Percentiles rank a stretch among this genome's conserved stretches.
phyloP scores from a whole-genome alignment of 2,888 invertebrate species.

The Elaeidobius kamerunicus region DNA sequence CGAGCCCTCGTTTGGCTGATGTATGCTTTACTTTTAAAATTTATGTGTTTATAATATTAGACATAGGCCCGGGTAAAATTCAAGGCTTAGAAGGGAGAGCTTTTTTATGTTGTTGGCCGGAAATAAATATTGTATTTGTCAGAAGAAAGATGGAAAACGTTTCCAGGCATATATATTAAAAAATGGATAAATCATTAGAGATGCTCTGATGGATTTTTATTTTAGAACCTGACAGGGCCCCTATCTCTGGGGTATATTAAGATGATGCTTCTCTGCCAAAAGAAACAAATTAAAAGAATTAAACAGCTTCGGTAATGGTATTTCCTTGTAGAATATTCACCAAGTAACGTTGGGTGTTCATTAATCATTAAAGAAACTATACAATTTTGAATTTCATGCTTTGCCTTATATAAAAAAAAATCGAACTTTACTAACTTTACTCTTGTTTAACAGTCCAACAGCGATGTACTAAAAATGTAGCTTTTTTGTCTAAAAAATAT shows the following conservation, averaged over 20 bases:
- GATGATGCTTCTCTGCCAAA: too few relatives aligned
- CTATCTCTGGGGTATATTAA: slow-evolving; percentile 1
- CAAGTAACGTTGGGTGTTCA: too few relatives aligned
- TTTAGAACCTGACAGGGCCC: slow-evolving; percentile 6
- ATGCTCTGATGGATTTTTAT: slow-evolving; percentile 6
- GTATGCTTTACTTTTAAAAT: slow-evolving; percentile 46
- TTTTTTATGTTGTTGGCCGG: slow-evolving; percentile 36
- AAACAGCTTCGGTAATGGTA: too few relatives aligned
- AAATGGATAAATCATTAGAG: slow-evolving; percentile 47
- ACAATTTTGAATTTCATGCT: too few relatives aligned
- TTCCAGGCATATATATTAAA: slow-evolving; percentile 47
- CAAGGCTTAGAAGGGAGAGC: slow-evolving; percentile 34
- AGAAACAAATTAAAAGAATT: too few relatives aligned
- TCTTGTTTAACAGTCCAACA: too few relatives aligned
- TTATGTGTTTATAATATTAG: slow-evolving; percentile 46
- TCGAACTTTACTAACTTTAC: too few relatives aligned
- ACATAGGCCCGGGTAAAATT: slow-evolving; percentile 38
- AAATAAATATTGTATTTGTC: slow-evolving; percentile 40
- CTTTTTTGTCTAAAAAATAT: too few relatives aligned
- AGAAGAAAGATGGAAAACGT: slow-evolving; percentile 39
- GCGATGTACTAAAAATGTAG: too few relatives aligned
- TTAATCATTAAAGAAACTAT: too few relatives aligned
- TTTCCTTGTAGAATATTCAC: too few relatives aligned
- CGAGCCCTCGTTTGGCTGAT: slow-evolving; percentile 42
- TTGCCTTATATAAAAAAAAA: too few relatives aligned